phyloP scores from a whole-genome alignment of 2,888 invertebrate genomes.

The Harpagoxenus sublaevis region DNA sequence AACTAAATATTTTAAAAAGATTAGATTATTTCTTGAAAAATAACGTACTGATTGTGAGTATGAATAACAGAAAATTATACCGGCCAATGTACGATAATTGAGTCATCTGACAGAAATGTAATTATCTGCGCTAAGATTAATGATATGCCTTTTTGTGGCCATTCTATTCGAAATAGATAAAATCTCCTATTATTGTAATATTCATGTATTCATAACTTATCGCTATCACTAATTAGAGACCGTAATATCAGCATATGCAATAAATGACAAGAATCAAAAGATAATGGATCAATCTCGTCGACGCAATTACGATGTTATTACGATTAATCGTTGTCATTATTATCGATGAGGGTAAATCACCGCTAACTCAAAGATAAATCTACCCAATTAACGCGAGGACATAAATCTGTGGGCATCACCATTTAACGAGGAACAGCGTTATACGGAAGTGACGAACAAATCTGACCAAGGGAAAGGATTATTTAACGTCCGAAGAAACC shows the following conservation, averaged over 20 bases:
- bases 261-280: conserved; percentile 7
- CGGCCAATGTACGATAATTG: neutral
- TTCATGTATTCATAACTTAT: conserved; percentile 4
- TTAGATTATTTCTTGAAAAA: neutral
- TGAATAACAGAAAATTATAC: conserved; percentile 11
- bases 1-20: neutral
- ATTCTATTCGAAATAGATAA: conserved; percentile 7
- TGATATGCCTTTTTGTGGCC: neutral
- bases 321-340: neutral
- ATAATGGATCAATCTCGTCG: neutral
- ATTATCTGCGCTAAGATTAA: conserved; percentile 15
- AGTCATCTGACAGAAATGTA: neutral
- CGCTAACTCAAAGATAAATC: conserved; percentile 14
- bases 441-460: neutral
- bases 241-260: neutral
- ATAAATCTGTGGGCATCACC: neutral
- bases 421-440: neutral
- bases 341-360: neutral
- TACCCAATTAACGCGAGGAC: neutral
- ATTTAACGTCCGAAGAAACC: neutral
- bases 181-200: neutral
- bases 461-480: neutral
- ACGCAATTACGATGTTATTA: conserved; percentile 11
- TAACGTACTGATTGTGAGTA: neutral
- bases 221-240: conserved; percentile 11